Base-by-base conservation (phyloP, 2,797 vertebrate species). In the Danio jaintianensis region DNA sequence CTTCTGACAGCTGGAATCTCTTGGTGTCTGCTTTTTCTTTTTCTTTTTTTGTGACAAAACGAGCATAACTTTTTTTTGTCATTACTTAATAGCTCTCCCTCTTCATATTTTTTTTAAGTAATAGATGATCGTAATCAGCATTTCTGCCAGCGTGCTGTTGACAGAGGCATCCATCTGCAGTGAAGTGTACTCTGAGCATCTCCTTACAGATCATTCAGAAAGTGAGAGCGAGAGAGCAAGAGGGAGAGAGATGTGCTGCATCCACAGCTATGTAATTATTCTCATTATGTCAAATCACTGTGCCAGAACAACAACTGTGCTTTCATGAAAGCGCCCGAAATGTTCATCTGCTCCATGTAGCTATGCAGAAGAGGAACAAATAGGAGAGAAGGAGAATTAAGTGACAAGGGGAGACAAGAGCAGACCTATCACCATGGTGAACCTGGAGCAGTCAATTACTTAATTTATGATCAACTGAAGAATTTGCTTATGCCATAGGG, bases 251-350 rank as follows among this genome's bases (percentile, higher is more conserved):
- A 73, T 47, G 67, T 78, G 63, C 74, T 40, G 29, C 67, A 85
- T 58, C 58, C 52, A 76, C 70, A 66, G 66, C 84, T 76, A 80
- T 74, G 72, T 88, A 89, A 89, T 89, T 88, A 87, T 87, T 85
- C 80, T 86, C 78, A 87, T 87, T 86, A 87, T 82, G 85, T 88
- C 82, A 87, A 85, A 82, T 81, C 81, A 74, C 67, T 16, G 64
- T 76, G 83, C 79, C 84, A 82, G 80, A 86, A 86, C 84, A 84
- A 83, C 84, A 80, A 83, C 56, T 20, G 48, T 40, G 59, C 75
- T 74, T 72, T 76, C 75, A 83, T 79, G 78, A 83, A 82, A 82
- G 59, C 56, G 78, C 63, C 38, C 42, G 20, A 79, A 78, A 85
- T 56, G 62, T 80, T 64, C 84, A 78, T 67, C 74, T 81, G 78